Evolutionary conservation across 2,797 vertebrate species (phyloP), one percentile per base, ranked within the genome.

Genomic region (Thalassophryne amazonica): DNA sequence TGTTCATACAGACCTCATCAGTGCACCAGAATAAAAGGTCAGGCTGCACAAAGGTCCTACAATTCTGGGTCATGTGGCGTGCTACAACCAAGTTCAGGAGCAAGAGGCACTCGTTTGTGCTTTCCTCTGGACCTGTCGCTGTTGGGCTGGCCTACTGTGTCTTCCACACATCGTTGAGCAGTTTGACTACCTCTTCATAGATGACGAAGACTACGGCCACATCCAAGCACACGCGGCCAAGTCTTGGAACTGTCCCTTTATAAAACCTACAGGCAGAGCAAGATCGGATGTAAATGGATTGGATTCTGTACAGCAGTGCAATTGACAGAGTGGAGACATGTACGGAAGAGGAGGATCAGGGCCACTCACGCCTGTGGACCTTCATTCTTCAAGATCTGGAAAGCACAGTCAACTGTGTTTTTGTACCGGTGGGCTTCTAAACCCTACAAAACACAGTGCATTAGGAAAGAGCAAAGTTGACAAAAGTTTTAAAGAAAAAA

Each of bases 321-420:
- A 34, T 6, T 1, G 10, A 9, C 28, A 20, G 10, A 14, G 33
- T 5, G 41, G 14, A 18, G 4, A 25, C 10, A 23, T 9, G 4
- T 11, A 13, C 7, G 11, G 18, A 7, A 22, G 14, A 36, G 15
- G 2, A 4, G 15, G 8, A 13, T 14, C n/a, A 6, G 13, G 23
- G 30, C 21, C 20, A 84, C 93, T 88, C 78, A 94, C 92, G 91
- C 92, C 51, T 89, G 84, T 0, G 88, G 90, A 28, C 93, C 93
- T 72, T 94, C 91, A 0, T 92, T 86, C 62, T 86, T 91, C 41
- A 94, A 60, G 60, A 94, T 93, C 83, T 93, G 89, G 66, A 91
- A 91, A 52, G 92, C 92, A 69, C 93, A 93, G 66, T 94, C 91
- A 58, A 90, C 21, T 5, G 93, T 94, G 84, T 80, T 91, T 76